phyloP scores from a whole-genome alignment of 2,888 invertebrate genomes.

The Drosophila ustulata region DNA sequence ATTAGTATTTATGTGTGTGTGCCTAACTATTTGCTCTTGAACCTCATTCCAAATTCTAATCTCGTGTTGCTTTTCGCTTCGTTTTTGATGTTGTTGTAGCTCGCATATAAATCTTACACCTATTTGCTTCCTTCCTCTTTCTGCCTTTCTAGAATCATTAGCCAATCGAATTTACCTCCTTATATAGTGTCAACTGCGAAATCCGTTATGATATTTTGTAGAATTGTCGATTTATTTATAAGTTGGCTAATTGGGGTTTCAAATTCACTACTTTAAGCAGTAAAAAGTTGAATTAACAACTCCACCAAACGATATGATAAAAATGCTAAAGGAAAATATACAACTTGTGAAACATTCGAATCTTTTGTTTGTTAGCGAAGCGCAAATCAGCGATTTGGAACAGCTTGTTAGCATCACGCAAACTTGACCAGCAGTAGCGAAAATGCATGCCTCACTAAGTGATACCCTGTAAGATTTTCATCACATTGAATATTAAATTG shows the following conservation, averaged over 20 bases:
- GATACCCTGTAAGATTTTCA: not conserved
- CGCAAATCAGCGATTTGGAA: conserved; percentile 43
- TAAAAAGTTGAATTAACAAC: conserved; percentile 10
- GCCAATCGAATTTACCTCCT: not conserved
- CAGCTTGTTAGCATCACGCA: conserved; percentile 32
- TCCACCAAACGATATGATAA: conserved; percentile 26
- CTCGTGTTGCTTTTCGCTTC: conserved; percentile 30
- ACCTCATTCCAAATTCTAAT: conserved; percentile 49
- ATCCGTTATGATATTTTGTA: not conserved
- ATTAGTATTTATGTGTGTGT: not conserved
- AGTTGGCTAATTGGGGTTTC: not conserved
- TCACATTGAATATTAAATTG: not conserved
- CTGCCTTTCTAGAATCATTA: no score
- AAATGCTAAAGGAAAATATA: conserved; percentile 17
- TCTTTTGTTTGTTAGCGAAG: conserved; percentile 21
- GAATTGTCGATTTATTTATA: not conserved
- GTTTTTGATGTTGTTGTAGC: conserved; percentile 18
- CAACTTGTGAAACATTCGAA: conserved; percentile 4
- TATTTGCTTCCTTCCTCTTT: no score
- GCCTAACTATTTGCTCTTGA: conserved; percentile 48
- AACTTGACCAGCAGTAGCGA: conserved; percentile 1
- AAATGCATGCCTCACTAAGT: not conserved
- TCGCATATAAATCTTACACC: not conserved
- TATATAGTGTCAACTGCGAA: not conserved
- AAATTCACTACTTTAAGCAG: not conserved